A percentile compares a stretch with the other conserved stretches of the same genome.
Evolutionary conservation across 2,113 vertebrate species (phyloP).

Genomic region (Trogon surrucura): DNA sequence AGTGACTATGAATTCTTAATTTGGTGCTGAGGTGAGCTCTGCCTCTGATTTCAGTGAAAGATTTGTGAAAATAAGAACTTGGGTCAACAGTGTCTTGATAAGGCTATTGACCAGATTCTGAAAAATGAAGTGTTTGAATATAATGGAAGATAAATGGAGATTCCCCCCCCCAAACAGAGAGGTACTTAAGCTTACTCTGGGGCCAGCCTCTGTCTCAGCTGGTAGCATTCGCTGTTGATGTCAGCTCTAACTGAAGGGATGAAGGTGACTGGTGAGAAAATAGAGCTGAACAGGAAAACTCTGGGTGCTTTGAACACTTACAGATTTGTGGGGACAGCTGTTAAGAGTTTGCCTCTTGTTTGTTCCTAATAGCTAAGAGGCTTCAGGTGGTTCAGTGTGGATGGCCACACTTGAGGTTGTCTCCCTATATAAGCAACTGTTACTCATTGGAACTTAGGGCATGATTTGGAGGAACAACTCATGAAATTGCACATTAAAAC

Average conservation of each 20-base stretch:
- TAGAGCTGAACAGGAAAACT: neutral
- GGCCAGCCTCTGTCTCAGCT: neutral
- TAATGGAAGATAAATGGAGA: neutral
- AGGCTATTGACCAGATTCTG: neutral
- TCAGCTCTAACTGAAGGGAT: neutral
- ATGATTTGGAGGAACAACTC: neutral
- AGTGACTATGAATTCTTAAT: neutral
- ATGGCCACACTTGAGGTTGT: neutral
- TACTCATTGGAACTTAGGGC: neutral
- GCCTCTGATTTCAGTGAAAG: neutral
- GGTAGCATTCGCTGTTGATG: neutral
- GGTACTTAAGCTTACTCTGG: neutral
- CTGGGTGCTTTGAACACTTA: neutral
- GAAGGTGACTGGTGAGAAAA: neutral
- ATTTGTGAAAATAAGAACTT: neutral
- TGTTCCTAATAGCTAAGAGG: neutral
- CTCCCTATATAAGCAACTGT: neutral
- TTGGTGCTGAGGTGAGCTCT: neutral
- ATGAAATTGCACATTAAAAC: neutral
- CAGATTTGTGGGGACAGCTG: neutral
- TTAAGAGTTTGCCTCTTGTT: neutral
- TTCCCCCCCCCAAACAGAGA: neutral
- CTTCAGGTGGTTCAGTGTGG: neutral
- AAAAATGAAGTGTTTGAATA: neutral
- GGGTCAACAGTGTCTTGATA: neutral